These are phyloP conservation scores for Hemibagrus guttatus DNA, from an alignment of 2,797 vertebrate genomes.

Conservation along the genomic window DNA sequence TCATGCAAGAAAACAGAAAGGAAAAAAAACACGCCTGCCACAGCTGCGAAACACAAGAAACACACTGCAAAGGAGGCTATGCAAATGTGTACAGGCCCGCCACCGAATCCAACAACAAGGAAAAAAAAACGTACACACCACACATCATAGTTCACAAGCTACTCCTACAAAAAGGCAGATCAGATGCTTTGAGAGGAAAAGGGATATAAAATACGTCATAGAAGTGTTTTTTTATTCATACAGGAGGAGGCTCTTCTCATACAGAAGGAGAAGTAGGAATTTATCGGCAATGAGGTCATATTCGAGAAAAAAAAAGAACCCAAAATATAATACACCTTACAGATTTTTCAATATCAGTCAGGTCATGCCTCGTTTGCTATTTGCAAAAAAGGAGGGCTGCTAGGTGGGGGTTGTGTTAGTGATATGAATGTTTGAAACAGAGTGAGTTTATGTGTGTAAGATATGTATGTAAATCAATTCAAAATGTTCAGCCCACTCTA, in stretches of 20 bases:
- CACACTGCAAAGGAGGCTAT: conserved; percentile 62
- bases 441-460: too few species aligned
- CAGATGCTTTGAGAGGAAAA: conserved; percentile 58
- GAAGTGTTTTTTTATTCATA: conserved; percentile 23
- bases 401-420: not conserved
- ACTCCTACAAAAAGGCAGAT: conserved; percentile 37
- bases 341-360: conserved; percentile 52
- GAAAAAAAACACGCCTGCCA: conserved; percentile 58
- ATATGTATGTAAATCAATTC: not conserved
- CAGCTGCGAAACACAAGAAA: conserved; percentile 63
- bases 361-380: conserved; percentile 63
- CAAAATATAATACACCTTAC: not conserved
- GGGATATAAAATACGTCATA: conserved; percentile 56
- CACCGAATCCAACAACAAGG: conserved; percentile 52
- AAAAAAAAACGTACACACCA: conserved; percentile 37
- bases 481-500: not conserved
- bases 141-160: conserved; percentile 45
- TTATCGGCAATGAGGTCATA: conserved; percentile 36
- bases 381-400: not conserved
- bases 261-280: conserved; percentile 48
- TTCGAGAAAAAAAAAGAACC: not conserved
- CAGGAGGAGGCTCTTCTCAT: conserved; percentile 20
- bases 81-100: conserved; percentile 65
- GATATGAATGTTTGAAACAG: not conserved
- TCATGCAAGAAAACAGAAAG: conserved; percentile 60